Evolutionary conservation across 1,140 invertebrate genomes (phyloP).

Genomic region (Drepana arcuata): DNA sequence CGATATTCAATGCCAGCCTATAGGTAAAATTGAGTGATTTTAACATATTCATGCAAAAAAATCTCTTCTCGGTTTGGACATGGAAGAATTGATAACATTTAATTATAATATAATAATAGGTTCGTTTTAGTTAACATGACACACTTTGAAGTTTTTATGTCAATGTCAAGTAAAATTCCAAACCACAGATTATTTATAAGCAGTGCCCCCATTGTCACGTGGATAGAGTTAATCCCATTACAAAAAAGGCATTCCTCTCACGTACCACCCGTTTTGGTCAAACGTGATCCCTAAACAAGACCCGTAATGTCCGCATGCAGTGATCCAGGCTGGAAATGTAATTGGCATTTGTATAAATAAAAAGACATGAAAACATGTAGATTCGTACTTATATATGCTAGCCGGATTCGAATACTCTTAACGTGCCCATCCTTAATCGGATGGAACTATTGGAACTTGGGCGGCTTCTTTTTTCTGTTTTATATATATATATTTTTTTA

Average conservation of each 20-base stretch:
- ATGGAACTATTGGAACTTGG: not conserved
- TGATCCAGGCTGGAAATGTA: slow-evolving; percentile 10
- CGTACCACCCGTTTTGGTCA: slow-evolving; percentile 20
- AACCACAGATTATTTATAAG: too few relatives aligned
- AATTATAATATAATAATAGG: too few relatives aligned
- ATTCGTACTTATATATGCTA: not conserved
- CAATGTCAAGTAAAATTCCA: too few relatives aligned
- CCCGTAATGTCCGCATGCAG: slow-evolving; percentile 5
- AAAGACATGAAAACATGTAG: slow-evolving; percentile 2
- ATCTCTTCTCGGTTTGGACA: too few relatives aligned
- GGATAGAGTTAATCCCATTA: slow-evolving; percentile 20
- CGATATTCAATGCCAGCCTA: too few relatives aligned
- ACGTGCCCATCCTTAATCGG: not conserved
- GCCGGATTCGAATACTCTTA: too few relatives aligned
- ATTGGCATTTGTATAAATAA: slow-evolving; percentile 13
- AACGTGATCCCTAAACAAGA: slow-evolving; percentile 18
- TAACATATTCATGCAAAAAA: too few relatives aligned
- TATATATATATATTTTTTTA: too few relatives aligned
- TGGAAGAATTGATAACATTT: too few relatives aligned
- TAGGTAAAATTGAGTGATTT: too few relatives aligned
- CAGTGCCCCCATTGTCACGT: slow-evolving; percentile 3
- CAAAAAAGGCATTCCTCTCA: slow-evolving; percentile 11
- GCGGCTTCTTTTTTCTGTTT: not conserved
- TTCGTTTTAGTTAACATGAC: too few relatives aligned
- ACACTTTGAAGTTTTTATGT: too few relatives aligned